Conservation (phyloP, 1,140 invertebrate genomes). For the Tyrophagus putrescentiae region DNA sequence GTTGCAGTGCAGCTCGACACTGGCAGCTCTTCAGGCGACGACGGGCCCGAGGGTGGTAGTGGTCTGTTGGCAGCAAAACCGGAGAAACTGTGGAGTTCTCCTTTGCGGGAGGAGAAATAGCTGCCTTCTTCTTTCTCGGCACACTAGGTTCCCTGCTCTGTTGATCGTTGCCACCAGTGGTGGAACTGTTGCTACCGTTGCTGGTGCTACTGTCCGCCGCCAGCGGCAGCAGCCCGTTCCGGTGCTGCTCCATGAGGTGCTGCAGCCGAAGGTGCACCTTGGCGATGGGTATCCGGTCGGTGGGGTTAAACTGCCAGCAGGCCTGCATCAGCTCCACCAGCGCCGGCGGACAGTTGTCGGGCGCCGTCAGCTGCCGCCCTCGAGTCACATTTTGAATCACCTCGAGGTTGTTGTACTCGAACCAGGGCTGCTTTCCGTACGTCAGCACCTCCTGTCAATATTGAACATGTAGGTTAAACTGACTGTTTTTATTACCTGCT, state of each 20-base stretch:
- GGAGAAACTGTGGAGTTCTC: no score
- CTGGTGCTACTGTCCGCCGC: not conserved
- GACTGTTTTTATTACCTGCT: no score
- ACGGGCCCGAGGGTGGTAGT: no score
- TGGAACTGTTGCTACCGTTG: conserved; percentile 4
- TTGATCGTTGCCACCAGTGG: no score
- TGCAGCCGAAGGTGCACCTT: conserved; percentile 30
- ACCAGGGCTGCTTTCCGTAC: conserved; percentile 30
- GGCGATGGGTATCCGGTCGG: conserved; percentile 33
- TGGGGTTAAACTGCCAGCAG: conserved; percentile 34
- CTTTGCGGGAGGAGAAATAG: no score
- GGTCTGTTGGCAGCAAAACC: no score
- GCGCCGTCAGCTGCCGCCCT: conserved; percentile 30
- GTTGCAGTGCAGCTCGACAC: no score
- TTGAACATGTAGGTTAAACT: no score
- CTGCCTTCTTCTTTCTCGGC: no score
- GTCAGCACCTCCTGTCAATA: conserved; percentile 17
- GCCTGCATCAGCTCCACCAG: conserved; percentile 34
- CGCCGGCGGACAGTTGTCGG: conserved; percentile 31
- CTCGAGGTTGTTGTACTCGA: conserved; percentile 36
- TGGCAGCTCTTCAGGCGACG: no score
- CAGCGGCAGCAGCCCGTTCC: not conserved
- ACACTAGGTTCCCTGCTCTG: no score
- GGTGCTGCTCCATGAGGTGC: conserved; percentile 17
- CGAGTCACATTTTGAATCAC: conserved; percentile 35